phyloP scores from a whole-genome alignment of 2,888 invertebrate genomes.

The Eretmocerus hayati region DNA sequence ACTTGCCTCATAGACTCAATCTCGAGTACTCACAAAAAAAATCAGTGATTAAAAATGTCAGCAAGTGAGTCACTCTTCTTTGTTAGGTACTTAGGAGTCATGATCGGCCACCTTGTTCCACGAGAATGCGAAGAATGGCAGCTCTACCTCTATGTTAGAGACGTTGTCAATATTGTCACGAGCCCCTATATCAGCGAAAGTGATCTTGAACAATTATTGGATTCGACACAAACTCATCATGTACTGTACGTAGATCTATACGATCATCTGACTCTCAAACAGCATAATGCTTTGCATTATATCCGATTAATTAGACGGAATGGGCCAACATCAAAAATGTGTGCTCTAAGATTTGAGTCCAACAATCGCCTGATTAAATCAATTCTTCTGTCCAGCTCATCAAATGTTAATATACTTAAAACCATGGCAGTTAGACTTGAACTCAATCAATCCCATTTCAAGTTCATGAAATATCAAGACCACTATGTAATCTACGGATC shows the following conservation, averaged over 20 bases:
- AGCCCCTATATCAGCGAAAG: background rate
- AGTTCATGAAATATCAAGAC: background rate
- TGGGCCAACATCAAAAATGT: constrained; percentile 6
- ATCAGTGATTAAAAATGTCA: background rate
- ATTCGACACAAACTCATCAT: constrained; percentile 6
- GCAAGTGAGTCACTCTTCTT: background rate
- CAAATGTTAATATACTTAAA: background rate
- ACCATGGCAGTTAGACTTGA: background rate
- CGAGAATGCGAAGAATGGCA: constrained; percentile 3
- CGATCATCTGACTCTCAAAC: constrained; percentile 8
- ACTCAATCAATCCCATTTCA: background rate
- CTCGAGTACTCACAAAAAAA: background rate
- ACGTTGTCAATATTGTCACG: constrained; percentile 6
- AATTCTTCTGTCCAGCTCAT: background rate
- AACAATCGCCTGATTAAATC: constrained; percentile 6
- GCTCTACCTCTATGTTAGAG: constrained; percentile 9
- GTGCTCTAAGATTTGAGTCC: constrained; percentile 10
- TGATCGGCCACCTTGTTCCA: background rate
- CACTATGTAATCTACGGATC: background rate
- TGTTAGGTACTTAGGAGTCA: background rate
- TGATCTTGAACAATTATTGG: constrained; percentile 4
- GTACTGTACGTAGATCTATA: constrained; percentile 9
- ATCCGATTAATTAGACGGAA: constrained; percentile 3
- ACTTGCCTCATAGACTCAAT: background rate
- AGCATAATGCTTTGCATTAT: constrained; percentile 9